Evolutionary conservation across 64 coral and sea anemone species (phyloP).

Genomic region (Porites australiensis): DNA sequence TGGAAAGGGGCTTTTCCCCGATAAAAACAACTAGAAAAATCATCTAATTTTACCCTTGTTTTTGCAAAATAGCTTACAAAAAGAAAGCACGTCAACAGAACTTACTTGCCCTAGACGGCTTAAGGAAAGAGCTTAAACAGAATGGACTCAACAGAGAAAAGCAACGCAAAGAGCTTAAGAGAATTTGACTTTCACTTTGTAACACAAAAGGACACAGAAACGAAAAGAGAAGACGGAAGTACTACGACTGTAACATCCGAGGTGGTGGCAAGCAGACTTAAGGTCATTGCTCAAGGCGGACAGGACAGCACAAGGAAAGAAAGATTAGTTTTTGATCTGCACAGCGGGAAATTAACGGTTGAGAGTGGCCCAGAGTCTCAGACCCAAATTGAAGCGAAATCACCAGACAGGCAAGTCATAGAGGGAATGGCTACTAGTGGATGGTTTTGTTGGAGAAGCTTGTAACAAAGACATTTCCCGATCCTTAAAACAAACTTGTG

Average conservation of each 20-base stretch:
- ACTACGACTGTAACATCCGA: neutral
- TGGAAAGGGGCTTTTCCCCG: neutral
- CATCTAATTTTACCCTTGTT: too few species aligned
- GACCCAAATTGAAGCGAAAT: neutral
- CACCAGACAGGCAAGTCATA: slow-evolving; percentile 1
- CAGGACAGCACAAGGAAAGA: neutral
- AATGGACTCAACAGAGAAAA: slow-evolving; percentile 8
- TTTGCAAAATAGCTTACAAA: too few species aligned
- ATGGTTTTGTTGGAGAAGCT: neutral
- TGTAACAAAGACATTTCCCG: too few species aligned
- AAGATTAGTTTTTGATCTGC: neutral
- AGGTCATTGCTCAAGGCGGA: neutral
- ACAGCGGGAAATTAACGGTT: neutral
- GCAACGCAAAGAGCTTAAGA: neutral
- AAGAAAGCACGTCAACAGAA: too few species aligned
- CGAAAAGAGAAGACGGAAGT: neutral
- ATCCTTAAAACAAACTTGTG: too few species aligned
- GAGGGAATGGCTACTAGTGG: neutral
- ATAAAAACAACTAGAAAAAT: neutral
- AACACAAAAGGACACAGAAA: neutral
- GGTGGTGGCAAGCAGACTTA: slow-evolving; percentile 6
- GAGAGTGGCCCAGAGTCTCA: slow-evolving; percentile 3
- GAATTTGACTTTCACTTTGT: slow-evolving; percentile 30
- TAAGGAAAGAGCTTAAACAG: too few species aligned
- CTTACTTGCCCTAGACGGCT: too few species aligned